Conservation (phyloP, 1,140 invertebrate genomes). For the Tribolium castaneum region DNA sequence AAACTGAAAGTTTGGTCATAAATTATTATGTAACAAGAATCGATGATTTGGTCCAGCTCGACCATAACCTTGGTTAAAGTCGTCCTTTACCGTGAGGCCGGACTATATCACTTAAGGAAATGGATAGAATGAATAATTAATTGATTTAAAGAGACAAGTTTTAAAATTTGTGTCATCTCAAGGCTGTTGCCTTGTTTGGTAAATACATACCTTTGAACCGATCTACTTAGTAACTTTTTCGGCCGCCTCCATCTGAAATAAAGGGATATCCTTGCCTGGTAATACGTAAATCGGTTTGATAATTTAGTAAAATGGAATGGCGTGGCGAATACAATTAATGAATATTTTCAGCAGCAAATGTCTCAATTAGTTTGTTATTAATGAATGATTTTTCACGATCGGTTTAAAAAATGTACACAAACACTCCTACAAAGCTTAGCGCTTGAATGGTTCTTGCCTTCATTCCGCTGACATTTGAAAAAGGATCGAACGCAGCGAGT, state of each 20-base stretch:
- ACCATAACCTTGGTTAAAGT: constrained; percentile 18
- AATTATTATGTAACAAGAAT: not conserved
- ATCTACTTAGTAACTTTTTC: constrained; percentile 3
- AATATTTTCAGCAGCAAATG: not conserved
- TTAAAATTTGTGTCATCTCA: constrained; percentile 12
- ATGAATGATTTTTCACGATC: not conserved
- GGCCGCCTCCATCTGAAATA: constrained; percentile 16
- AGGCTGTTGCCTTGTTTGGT: not conserved
- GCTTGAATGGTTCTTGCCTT: not conserved
- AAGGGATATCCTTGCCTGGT: not conserved
- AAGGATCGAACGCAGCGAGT: not conserved
- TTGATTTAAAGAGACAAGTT: not conserved
- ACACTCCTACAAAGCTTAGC: not conserved
- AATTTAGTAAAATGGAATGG: constrained; percentile 22
- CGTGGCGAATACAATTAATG: not conserved
- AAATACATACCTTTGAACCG: not conserved
- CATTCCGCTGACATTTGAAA: not conserved
- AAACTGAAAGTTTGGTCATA: not conserved
- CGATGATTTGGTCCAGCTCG: not conserved
- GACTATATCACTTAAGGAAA: constrained; percentile 4
- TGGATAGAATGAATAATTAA: constrained; percentile 11
- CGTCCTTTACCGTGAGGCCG: constrained; percentile 13
- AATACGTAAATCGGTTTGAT: not conserved
- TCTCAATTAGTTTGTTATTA: constrained; percentile 5
- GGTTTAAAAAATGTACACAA: not conserved